Base-by-base conservation (phyloP, 2,113 vertebrate species). In the Natator depressus region DNA sequence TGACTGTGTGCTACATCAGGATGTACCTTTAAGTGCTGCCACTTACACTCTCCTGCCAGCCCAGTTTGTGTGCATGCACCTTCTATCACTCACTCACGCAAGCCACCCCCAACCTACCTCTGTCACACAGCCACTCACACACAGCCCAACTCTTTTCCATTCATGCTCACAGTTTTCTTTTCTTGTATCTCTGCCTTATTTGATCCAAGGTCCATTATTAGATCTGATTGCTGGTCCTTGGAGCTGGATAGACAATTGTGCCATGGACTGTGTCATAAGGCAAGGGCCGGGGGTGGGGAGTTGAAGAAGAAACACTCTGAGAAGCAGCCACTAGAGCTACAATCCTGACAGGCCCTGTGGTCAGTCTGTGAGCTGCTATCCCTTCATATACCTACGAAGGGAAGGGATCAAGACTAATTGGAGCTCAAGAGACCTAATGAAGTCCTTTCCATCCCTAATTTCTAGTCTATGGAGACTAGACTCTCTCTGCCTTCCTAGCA, bases 261-360 rank as follows among this genome's bases (percentile, higher is more conserved):
- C 83, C 84, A 51, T 91, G 84, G 78, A 80, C 79, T 69, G n/a
- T 90, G 80, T 76, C 25, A 49, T 1, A 69, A 82, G 84, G 78
- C 76, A 88, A 89, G 82, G 59, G 49, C 76, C 75, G 65, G 50
- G 80, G 9, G 49, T 38, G 49, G 65, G 17, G 29, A 29, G 10
- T 24, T 25, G 55, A 78, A 47, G 76, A 83, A 17, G 69, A 49
- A 49, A n/a, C 24, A 79, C 42, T 35, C 78, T 85, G 81, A 84
- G 87, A 96, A 95, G 80, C 82, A 96, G 90, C 55, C 9, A 84
- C 29, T 82, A 92, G 85, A 94, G 29, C 65, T 57, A 24, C 72
- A 72, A 62, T 84, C 72, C 80, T 89, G 75, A 59, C 31, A 3
- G 51, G 10, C 22, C 89, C 55, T 19, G 38, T 46, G n/a, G 27